phyloP scores from a whole-genome alignment of 2,113 vertebrate species.

The Cyanistes caeruleus region DNA sequence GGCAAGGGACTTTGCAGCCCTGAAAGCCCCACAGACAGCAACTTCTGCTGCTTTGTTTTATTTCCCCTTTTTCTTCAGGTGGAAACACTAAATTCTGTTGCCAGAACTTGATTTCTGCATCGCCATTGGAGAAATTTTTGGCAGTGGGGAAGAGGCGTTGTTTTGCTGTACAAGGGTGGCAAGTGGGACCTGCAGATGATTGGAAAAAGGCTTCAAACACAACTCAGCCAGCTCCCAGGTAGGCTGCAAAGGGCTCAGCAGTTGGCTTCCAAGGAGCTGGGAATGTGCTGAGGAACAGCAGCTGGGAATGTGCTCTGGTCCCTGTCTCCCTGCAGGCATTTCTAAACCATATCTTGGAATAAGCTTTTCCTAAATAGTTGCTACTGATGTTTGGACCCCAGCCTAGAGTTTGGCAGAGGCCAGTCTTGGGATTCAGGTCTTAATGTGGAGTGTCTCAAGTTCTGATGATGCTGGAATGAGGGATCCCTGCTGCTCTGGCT shows the following conservation, averaged over 20 bases:
- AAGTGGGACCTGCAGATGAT: not conserved
- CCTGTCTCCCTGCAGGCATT: not conserved
- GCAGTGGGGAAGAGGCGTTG: fast-evolving
- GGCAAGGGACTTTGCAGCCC: not conserved
- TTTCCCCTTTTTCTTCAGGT: not conserved
- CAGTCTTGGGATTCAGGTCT: not conserved
- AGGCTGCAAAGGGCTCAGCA: not conserved
- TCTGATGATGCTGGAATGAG: not conserved
- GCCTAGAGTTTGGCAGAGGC: not conserved
- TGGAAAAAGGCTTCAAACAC: not conserved
- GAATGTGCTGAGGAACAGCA: not conserved
- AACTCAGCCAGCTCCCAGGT: not conserved
- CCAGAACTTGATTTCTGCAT: not conserved
- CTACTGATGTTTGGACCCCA: not conserved
- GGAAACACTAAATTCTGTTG: not conserved
- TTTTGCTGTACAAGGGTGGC: not conserved
- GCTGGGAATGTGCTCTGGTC: not conserved
- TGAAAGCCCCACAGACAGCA: not conserved
- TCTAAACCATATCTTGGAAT: not conserved
- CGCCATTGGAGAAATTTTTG: fast-evolving
- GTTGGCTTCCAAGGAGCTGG: not conserved
- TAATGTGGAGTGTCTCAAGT: not conserved
- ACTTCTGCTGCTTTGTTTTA: not conserved
- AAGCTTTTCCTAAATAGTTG: not conserved
- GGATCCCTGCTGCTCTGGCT: not conserved